Conservation (phyloP, 92 coral and sea anemone genomes). For the Epizoanthus illoricatus region DNA sequence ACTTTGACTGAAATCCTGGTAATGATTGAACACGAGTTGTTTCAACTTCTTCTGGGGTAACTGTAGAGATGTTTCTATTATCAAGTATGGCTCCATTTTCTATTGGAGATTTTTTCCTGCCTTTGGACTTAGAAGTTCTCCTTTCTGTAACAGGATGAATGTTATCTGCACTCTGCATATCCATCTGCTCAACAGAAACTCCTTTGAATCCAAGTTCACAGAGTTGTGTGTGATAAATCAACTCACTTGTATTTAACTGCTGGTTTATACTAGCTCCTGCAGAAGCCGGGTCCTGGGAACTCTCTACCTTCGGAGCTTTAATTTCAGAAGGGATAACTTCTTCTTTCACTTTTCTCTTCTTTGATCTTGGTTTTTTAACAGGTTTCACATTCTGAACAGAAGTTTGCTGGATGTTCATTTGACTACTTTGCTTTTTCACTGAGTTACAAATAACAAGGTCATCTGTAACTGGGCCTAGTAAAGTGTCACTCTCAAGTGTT, state of each 20-base stretch:
- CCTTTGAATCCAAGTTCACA: not conserved
- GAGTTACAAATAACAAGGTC: not conserved
- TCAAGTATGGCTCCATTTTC: constrained; percentile 2
- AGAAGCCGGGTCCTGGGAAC: not conserved
- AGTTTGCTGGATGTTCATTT: not conserved
- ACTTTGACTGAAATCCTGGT: constrained; percentile 27
- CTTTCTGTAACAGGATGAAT: not conserved
- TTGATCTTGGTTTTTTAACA: constrained; percentile 28
- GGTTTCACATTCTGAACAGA: not conserved
- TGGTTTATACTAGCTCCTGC: not conserved
- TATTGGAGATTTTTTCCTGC: not conserved
- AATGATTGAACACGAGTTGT: constrained; percentile 29
- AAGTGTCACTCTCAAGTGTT: not conserved
- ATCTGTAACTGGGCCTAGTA: not conserved
- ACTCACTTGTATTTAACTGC: not conserved
- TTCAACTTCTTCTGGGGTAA: constrained; percentile 31
- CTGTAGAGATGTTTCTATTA: not conserved
- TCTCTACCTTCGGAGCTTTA: not conserved
- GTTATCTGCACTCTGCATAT: not conserved
- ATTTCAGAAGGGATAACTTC: not conserved
- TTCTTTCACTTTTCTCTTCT: constrained; percentile 32
- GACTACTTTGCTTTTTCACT: not conserved
- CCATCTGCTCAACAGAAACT: not conserved
- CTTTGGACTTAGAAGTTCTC: constrained; percentile 3
- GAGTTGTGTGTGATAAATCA: constrained; percentile 2